A percentile compares a stretch with the other conserved stretches of the same genome.
Conservation (phyloP, 2,888 invertebrate species). For the Sisyra nigra region DNA sequence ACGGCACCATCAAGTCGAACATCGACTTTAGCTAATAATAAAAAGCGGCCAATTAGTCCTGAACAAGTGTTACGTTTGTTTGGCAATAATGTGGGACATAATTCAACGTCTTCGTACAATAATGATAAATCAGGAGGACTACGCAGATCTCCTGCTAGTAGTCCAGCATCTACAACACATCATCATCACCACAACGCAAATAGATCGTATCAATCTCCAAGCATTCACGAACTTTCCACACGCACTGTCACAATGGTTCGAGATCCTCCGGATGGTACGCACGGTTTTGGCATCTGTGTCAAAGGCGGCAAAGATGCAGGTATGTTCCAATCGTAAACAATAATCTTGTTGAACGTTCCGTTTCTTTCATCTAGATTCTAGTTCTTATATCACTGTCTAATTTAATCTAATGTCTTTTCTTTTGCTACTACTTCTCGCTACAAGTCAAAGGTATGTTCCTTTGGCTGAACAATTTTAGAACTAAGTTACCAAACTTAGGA, state of each 20-base stretch:
- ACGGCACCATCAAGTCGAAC: constrained; percentile 10
- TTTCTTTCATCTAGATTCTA: constrained; percentile 1
- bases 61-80: constrained; percentile 46
- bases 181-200: constrained; percentile 29
- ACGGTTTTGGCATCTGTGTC: constrained; percentile 82
- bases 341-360: constrained; percentile 4
- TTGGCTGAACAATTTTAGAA: no score
- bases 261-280: constrained; percentile 61
- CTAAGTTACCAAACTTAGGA: no score
- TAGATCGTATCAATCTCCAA: constrained; percentile 14
- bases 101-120: constrained; percentile 6
- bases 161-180: constrained; percentile 65
- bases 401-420: constrained; percentile 5
- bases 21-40: constrained; percentile 35
- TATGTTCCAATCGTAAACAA: constrained; percentile 22
- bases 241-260: constrained; percentile 75
- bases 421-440: neutral
- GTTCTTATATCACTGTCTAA: constrained; percentile 4
- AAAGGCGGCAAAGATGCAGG: constrained; percentile 84
- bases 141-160: constrained; percentile 51
- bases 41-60: constrained; percentile 69
- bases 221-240: constrained; percentile 59
- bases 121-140: constrained; percentile 10
- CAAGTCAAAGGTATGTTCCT: no score
- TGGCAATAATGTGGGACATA: constrained; percentile 17